Conservation (phyloP, 1,140 invertebrate species). For the Berghia stephanieae region DNA sequence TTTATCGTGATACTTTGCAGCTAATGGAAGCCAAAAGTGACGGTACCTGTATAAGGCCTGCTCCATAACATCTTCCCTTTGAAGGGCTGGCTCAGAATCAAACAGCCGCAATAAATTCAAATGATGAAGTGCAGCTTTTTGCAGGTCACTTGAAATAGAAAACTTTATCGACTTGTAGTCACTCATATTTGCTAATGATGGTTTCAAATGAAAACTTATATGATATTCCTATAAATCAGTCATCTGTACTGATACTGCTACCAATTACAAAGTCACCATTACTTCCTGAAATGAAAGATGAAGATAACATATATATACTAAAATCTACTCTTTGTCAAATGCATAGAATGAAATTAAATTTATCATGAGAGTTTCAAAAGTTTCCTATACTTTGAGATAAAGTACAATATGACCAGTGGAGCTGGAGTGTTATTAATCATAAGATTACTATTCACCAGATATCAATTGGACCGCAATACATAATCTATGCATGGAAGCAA, state of each 20-base stretch:
- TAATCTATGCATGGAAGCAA: too few species aligned
- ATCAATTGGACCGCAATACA: too few species aligned
- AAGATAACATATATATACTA: slow-evolving; percentile 1
- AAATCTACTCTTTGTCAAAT: too few species aligned
- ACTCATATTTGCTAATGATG: background rate
- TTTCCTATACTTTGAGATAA: too few species aligned
- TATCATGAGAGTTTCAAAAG: too few species aligned
- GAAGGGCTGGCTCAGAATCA: slow-evolving; percentile 31
- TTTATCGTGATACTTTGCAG: slow-evolving; percentile 51
- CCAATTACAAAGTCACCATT: background rate
- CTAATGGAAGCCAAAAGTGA: slow-evolving; percentile 67
- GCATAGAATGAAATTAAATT: too few species aligned
- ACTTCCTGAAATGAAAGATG: background rate
- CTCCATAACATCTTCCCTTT: slow-evolving; percentile 41
- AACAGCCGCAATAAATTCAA: slow-evolving; percentile 16
- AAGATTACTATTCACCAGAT: too few species aligned
- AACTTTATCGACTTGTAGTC: too few species aligned
- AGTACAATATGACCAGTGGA: too few species aligned
- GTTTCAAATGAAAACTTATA: background rate
- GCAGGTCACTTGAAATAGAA: background rate
- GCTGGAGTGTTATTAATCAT: too few species aligned
- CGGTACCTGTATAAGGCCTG: slow-evolving; percentile 68
- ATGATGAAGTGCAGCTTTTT: background rate
- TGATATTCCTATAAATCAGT: slow-evolving; percentile 1
- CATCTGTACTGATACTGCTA: background rate